phyloP scores from a whole-genome alignment of 2,113 vertebrate genomes.

The Cromileptes altivelis region DNA sequence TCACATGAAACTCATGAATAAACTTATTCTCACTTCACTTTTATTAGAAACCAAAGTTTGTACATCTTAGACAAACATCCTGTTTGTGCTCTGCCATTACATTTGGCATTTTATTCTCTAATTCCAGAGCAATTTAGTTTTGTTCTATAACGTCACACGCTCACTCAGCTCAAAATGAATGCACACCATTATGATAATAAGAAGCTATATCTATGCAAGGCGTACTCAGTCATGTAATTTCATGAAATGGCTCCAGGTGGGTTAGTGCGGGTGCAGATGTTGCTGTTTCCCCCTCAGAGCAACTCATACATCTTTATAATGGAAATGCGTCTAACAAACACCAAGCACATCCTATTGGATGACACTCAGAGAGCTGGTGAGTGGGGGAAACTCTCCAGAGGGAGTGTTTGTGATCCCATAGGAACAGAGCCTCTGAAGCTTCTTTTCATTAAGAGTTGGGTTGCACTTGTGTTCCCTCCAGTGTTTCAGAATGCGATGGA shows the following conservation, averaged over 20 bases:
- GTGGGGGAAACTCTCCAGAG: slow-evolving; percentile 13
- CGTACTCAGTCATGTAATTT: not conserved
- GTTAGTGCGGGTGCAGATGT: slow-evolving; percentile 13
- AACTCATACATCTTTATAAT: slow-evolving; percentile 39
- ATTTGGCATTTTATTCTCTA: not conserved
- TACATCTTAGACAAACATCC: not conserved
- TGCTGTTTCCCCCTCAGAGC: slow-evolving; percentile 7
- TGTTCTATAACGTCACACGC: not conserved
- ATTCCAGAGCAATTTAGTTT: not conserved
- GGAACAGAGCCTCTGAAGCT: slow-evolving; percentile 40
- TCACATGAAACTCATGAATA: not conserved
- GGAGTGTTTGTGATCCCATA: slow-evolving; percentile 27
- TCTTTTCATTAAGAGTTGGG: slow-evolving; percentile 20
- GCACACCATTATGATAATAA: not conserved
- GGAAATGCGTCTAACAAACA: slow-evolving; percentile 24
- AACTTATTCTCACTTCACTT: not conserved
- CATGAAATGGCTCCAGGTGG: slow-evolving; percentile 41
- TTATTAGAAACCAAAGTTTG: not conserved
- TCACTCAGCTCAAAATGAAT: slow-evolving; percentile 5
- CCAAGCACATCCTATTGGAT: slow-evolving; percentile 4
- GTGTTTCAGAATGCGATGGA: slow-evolving; percentile 26
- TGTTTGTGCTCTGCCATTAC: not conserved
- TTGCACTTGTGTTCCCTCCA: not conserved
- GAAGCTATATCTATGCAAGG: not conserved
- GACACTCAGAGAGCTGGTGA: slow-evolving; percentile 11